Conservation (phyloP, 1,140 invertebrate species). For the Himalopsyche phryganea region DNA sequence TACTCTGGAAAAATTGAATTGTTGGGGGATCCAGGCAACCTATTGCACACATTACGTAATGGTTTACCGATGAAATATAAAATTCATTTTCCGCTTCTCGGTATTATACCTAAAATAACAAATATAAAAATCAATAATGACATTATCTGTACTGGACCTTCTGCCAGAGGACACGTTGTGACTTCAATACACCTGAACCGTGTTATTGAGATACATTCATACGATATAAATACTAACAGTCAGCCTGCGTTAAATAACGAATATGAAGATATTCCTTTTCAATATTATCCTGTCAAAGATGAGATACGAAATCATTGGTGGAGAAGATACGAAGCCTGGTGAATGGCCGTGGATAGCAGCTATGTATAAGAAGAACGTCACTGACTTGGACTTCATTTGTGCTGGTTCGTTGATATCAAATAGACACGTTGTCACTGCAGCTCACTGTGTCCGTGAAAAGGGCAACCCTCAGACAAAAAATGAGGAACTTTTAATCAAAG, state of each 20-base stretch:
- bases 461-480: conserved; percentile 36
- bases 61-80: conserved; percentile 38
- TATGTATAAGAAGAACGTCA: conserved; percentile 41
- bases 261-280: not conserved
- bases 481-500: conserved; percentile 42
- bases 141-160: conserved; percentile 36
- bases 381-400: conserved; percentile 45
- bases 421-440: conserved; percentile 37
- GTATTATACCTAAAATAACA: conserved; percentile 39
- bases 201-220: conserved; percentile 40
- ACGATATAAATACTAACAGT: conserved; percentile 38
- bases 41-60: conserved; percentile 33
- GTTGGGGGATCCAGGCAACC: conserved; percentile 34
- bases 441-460: conserved; percentile 40
- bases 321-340: conserved; percentile 38
- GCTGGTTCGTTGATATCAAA: conserved; percentile 38
- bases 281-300: not conserved
- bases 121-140: conserved; percentile 38
- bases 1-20: conserved; percentile 42
- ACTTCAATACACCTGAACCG: no score
- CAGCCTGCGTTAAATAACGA: conserved; percentile 18
- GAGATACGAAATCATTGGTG: conserved; percentile 13
- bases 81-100: conserved; percentile 39
- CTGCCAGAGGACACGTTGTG: conserved; percentile 36
- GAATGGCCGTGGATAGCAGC: conserved; percentile 56